Percentiles rank a stretch among this genome's conserved stretches.
Conservation (phyloP, 2,113 vertebrate species). For the Prionailurus viverrinus region DNA sequence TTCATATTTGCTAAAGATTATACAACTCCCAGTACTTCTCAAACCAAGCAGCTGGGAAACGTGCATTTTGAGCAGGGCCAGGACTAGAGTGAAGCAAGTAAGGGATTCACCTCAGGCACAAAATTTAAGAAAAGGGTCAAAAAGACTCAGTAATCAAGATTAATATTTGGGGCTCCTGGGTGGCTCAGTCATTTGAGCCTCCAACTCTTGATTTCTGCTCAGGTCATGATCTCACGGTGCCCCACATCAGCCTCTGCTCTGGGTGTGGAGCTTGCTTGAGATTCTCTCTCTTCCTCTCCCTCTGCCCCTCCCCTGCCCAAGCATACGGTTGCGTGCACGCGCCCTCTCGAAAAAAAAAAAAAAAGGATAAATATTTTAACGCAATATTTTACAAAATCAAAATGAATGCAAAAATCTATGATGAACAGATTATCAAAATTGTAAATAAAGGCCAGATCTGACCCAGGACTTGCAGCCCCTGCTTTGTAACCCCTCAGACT, state of each 20-base stretch:
- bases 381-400: background rate
- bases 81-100: background rate
- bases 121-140: background rate
- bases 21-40: background rate
- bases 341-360: background rate
- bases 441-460: background rate
- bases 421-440: background rate
- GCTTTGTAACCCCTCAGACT: accelerated
- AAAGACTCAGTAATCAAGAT: background rate
- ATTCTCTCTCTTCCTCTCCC: background rate
- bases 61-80: background rate
- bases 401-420: background rate
- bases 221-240: background rate
- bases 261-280: background rate
- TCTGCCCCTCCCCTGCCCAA: background rate
- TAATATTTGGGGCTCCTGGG: background rate
- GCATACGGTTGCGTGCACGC: too few species aligned
- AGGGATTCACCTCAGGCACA: background rate
- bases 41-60: background rate
- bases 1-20: background rate
- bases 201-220: background rate
- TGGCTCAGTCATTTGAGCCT: background rate
- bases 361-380: background rate
- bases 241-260: background rate
- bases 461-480: accelerated